Evolutionary conservation across 2,113 vertebrate species (phyloP).

Genomic region (Chionodraco myersi): DNA sequence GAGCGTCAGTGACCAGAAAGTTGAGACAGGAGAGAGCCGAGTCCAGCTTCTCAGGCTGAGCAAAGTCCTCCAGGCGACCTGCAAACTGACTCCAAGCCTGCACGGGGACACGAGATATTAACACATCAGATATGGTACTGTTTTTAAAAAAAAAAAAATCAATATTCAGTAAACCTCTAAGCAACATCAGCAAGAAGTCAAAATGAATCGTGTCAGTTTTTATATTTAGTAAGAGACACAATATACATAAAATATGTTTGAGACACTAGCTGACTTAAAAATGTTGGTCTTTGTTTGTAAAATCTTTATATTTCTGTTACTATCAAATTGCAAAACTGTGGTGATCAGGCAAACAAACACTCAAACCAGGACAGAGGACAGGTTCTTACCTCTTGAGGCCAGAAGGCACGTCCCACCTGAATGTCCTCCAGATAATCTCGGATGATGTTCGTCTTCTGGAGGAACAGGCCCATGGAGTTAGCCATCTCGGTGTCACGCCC

Average conservation of each 20-base stretch:
- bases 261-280: background rate
- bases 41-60: slow-evolving; percentile 89
- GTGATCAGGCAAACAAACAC: background rate
- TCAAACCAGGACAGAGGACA: background rate
- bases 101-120: background rate
- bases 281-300: background rate
- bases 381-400: slow-evolving; percentile 90
- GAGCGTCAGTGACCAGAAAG: slow-evolving; percentile 92
- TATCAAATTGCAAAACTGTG: too few relatives aligned
- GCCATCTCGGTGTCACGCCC: slow-evolving; percentile 88
- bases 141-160: too few relatives aligned
- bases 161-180: background rate
- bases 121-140: background rate
- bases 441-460: slow-evolving; percentile 99
- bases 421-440: slow-evolving; percentile 97
- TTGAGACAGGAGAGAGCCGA: slow-evolving; percentile 93
- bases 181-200: background rate
- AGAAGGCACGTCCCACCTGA: slow-evolving; percentile 90
- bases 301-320: background rate
- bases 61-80: slow-evolving; percentile 88
- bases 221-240: background rate
- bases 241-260: background rate
- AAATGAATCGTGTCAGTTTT: background rate
- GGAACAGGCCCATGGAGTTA: slow-evolving; percentile 96
- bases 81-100: slow-evolving; percentile 96